A percentile compares a stretch with the other conserved stretches of the same genome.
Evolutionary conservation across 2,888 invertebrate genomes (phyloP).

Genomic region (Eueremaeus valkanovi): DNA sequence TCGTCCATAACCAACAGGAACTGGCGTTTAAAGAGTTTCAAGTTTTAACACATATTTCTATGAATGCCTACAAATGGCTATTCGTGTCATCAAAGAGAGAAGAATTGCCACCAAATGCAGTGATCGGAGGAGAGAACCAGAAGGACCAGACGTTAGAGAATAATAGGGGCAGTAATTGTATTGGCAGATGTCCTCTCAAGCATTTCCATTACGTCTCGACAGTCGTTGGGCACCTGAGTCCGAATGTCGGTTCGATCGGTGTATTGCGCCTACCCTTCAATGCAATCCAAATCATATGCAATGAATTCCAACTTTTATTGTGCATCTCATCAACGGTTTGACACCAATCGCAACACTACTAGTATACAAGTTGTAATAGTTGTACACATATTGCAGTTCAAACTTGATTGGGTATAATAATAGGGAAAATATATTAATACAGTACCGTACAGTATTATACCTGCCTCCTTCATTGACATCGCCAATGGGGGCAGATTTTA

Average conservation of each 20-base stretch:
- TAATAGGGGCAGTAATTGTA: background rate
- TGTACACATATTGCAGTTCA: too few species aligned
- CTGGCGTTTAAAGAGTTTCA: background rate
- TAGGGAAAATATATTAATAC: too few species aligned
- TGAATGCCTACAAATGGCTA: background rate
- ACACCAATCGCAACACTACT: background rate
- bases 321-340: background rate
- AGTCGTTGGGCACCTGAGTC: background rate
- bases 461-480: too few species aligned
- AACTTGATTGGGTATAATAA: too few species aligned
- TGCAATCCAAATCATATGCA: background rate
- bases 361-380: too few species aligned
- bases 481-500: too few species aligned
- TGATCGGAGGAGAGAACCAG: background rate
- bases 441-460: too few species aligned
- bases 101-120: background rate
- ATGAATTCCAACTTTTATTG: background rate
- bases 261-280: background rate
- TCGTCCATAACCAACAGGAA: background rate
- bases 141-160: background rate
- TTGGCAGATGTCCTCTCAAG: background rate
- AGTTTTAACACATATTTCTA: background rate
- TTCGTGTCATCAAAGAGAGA: background rate
- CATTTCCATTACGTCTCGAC: background rate
- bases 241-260: background rate